A percentile compares a stretch with the other conserved stretches of the same genome.
These are phyloP conservation scores for Pollicipes pollicipes DNA, from an alignment of 1,140 invertebrate genomes.

Conservation along the genomic window DNA sequence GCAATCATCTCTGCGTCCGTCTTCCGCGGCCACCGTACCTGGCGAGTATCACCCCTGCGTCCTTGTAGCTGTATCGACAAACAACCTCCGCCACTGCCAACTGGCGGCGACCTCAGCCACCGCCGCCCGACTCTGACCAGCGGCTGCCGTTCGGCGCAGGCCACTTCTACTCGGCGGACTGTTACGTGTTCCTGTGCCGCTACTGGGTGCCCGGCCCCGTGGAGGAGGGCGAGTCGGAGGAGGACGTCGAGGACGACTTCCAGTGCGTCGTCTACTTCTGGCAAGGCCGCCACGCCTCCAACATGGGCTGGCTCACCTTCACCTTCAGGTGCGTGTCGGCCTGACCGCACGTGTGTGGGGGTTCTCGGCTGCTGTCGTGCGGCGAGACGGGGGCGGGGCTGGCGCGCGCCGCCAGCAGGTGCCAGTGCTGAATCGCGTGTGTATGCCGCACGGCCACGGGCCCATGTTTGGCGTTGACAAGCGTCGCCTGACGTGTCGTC, in stretches of 20 bases:
- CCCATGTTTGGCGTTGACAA: too few relatives aligned
- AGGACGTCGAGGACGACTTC: conserved; percentile 63
- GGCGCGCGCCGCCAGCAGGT: too few relatives aligned
- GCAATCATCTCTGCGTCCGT: too few relatives aligned
- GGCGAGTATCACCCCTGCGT: too few relatives aligned
- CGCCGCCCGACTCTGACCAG: conserved; percentile 21
- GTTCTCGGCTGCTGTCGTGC: neutral
- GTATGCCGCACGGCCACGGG: too few relatives aligned
- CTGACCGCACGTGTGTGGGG: conserved; percentile 35
- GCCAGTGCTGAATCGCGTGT: too few relatives aligned
- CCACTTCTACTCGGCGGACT: conserved; percentile 83
- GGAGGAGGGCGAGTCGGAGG: conserved; percentile 25
- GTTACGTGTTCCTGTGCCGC: conserved; percentile 93
- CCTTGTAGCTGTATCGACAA: too few relatives aligned
- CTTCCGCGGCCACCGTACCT: too few relatives aligned
- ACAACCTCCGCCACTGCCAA: too few relatives aligned
- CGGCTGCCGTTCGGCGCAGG: conserved; percentile 17
- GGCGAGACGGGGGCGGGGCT: neutral
- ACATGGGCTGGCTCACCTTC: conserved; percentile 99
- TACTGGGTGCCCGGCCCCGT: conserved; percentile 62
- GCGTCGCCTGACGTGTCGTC: too few relatives aligned
- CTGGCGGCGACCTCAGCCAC: too few relatives aligned
- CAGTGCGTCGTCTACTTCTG: conserved; percentile 98
- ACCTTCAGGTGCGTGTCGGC: conserved; percentile 52
- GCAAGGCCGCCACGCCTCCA: conserved; percentile 91